Percentiles rank a stretch among this genome's conserved stretches.
phyloP scores from a whole-genome alignment of 2,888 invertebrate genomes.

The Tinea pellionella region DNA sequence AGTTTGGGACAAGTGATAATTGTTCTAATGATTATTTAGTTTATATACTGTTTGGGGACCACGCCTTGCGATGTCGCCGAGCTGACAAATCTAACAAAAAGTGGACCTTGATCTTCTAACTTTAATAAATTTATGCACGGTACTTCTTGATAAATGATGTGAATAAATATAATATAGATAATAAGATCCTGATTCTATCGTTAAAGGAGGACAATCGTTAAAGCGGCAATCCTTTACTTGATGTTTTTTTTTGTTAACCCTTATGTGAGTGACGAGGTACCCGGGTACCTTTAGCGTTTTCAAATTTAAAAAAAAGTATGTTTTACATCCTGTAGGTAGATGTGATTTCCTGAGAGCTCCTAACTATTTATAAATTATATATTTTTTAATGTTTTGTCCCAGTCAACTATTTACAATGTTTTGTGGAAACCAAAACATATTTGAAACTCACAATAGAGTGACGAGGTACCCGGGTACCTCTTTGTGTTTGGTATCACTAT shows the following conservation, averaged over 20 bases:
- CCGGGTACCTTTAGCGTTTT: no score
- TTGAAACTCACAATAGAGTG: no score
- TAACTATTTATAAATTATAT: no score
- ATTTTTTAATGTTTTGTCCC: no score
- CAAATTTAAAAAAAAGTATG: no score
- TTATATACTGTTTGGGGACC: slow-evolving; percentile 51
- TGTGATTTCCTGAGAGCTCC: no score
- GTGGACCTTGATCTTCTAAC: slow-evolving; percentile 63
- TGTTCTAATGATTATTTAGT: slow-evolving; percentile 25
- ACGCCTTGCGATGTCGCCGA: slow-evolving; percentile 37
- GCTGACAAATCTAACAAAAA: slow-evolving; percentile 42
- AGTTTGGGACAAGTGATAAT: slow-evolving; percentile 51
- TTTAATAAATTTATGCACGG: slow-evolving; percentile 36
- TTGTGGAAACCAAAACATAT: no score
- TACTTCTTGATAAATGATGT: slow-evolving; percentile 20
- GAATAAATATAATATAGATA: slow-evolving; percentile 2
- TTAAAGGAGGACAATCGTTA: neutral
- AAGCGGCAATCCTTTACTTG: neutral
- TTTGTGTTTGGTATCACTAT: no score
- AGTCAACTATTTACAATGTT: no score
- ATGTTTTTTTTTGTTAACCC: neutral
- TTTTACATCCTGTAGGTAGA: no score
- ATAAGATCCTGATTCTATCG: neutral
- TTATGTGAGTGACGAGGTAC: no score
- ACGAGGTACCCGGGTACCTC: no score